Conservation (phyloP, 1,140 invertebrate species). For the Bicyclus anynana region DNA sequence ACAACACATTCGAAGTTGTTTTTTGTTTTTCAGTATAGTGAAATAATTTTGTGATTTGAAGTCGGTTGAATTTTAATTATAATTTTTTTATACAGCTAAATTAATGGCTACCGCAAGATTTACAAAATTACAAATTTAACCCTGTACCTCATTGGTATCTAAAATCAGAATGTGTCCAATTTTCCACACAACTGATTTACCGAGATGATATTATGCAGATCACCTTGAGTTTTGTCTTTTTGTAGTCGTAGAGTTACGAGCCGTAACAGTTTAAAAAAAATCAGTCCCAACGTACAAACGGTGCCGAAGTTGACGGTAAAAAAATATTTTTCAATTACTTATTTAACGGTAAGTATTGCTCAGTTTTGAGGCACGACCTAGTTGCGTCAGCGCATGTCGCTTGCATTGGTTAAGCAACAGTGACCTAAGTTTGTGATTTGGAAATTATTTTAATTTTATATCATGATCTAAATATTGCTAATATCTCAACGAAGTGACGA, state of each 20-base stretch:
- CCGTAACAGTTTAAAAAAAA: constrained; percentile 7
- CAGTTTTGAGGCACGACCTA: neutral
- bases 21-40: too few relatives aligned
- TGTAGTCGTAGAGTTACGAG: neutral
- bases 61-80: too few relatives aligned
- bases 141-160: too few relatives aligned
- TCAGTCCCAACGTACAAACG: neutral
- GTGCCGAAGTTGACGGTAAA: neutral
- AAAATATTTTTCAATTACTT: constrained; percentile 9
- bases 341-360: constrained; percentile 3
- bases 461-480: too few relatives aligned
- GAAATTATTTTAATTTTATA: neutral
- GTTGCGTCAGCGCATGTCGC: constrained; percentile 6
- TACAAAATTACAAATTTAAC: too few relatives aligned
- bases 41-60: too few relatives aligned
- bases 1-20: too few relatives aligned
- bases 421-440: neutral
- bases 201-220: constrained; percentile 6
- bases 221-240: constrained; percentile 3
- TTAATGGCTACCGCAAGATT: too few relatives aligned
- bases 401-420: constrained; percentile 5
- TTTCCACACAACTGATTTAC: neutral
- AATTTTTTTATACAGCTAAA: too few relatives aligned
- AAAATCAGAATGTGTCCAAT: constrained; percentile 1
- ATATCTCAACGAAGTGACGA: too few relatives aligned